Evolutionary conservation across 2,888 invertebrate species (phyloP), one percentile per base, ranked within the genome.

Genomic region (Lordiphosa andalusiaca): DNA sequence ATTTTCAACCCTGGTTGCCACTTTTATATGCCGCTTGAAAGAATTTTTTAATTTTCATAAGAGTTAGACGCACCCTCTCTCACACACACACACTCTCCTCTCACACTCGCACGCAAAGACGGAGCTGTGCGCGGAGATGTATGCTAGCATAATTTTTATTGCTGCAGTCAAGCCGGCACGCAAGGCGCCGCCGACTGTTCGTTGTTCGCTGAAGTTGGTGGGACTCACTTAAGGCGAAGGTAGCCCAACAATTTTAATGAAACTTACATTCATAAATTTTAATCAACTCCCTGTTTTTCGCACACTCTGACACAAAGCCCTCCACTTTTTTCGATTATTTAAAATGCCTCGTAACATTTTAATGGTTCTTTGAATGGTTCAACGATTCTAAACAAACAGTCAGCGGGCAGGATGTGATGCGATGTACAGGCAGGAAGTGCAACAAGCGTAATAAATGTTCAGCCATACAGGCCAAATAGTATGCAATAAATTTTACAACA

Each of bases 401-500:
- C 33, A 16, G 36, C 36, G 23, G 38, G 25, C 38, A 38, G 16
- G 19, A 19, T 13, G 23, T 55, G 48, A 30, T 30, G 35, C 19
- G 5, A 16, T 44, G 44, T 56, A 47, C 50, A 60, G 59, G 38
- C 66, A 60, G 59, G 67, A 77, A 71, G 83, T 73, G 87, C 86
- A 84, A 85, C 72, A 86, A 85, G 85, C 72, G 83, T 78, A 76
- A 83, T 69, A 86, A 76, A 73, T 83, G 70, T 84, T 66, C 86
- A 66, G 61, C 62, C 52, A 58, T 73, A 62, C 66, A 67, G 54
- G 68, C 80, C 75, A 69, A 73, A 86, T 83, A 86, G 76, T 76
- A 72, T 73, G 86, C 85, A 84, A 86, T 86, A 78, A 78, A 84
- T 84, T 86, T 76, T 65, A 68, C 78, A 86, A 85, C 86, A 85